Conservation (phyloP, 2,797 vertebrate species). For the Tympanoctomys barrerae region DNA sequence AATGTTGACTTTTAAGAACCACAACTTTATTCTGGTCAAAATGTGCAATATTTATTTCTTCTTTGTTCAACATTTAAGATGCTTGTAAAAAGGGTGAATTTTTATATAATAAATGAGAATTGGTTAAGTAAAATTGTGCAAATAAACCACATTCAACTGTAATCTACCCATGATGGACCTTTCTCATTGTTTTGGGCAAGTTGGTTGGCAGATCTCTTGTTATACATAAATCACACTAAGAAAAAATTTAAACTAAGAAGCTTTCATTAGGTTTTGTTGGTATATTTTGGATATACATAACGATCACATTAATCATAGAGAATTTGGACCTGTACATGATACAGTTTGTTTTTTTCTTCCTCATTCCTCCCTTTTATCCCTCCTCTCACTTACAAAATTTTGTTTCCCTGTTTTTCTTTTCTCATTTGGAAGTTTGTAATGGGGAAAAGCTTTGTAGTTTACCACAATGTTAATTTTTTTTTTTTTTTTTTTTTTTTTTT, state of each 20-base stretch:
- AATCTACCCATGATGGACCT: not conserved
- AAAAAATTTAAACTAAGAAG: constrained; percentile 39
- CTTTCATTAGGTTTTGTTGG: not conserved
- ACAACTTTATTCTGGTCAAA: constrained; percentile 51
- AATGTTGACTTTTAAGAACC: constrained; percentile 30
- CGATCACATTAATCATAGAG: not conserved
- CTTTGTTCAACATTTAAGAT: constrained; percentile 55
- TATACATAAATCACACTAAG: constrained; percentile 32
- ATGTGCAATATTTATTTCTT: constrained; percentile 59
- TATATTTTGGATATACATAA: not conserved
- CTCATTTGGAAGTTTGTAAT: not conserved
- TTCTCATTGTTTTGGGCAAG: constrained; percentile 28
- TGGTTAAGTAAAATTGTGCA: constrained; percentile 59
- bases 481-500: too few relatives aligned
- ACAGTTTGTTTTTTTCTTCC: not conserved
- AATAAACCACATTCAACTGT: constrained; percentile 66
- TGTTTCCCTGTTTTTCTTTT: not conserved
- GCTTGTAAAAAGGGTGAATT: constrained; percentile 25
- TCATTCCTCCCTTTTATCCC: not conserved
- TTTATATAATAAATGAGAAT: constrained; percentile 59
- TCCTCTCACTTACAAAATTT: not conserved
- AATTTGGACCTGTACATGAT: not conserved
- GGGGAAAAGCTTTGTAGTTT: not conserved
- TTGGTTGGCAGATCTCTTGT: not conserved
- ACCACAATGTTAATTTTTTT: not conserved